phyloP scores from a whole-genome alignment of 2,888 invertebrate species.

The Nematopogon swammerdamellus region DNA sequence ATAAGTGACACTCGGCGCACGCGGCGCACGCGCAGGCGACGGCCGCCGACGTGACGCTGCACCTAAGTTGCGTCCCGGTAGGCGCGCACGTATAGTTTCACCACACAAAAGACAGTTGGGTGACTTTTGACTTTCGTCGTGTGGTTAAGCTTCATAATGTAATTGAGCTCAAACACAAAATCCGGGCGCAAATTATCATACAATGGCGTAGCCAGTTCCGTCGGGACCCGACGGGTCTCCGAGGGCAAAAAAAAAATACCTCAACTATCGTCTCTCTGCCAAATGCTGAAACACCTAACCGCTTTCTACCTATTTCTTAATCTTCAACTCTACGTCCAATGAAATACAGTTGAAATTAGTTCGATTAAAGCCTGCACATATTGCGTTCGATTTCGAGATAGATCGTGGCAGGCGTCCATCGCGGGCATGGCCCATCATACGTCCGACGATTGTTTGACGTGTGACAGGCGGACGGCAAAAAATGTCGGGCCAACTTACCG shows the following conservation, averaged over 20 bases:
- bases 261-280: slow-evolving; percentile 13
- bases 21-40: too few relatives aligned
- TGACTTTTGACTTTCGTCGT: slow-evolving; percentile 51
- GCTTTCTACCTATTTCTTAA: too few relatives aligned
- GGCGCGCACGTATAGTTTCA: slow-evolving; percentile 12
- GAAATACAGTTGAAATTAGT: not conserved
- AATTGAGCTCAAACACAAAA: slow-evolving; percentile 55
- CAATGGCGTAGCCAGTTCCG: slow-evolving; percentile 52
- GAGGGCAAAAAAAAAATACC: slow-evolving; percentile 47
- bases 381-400: not conserved
- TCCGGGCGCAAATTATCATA: slow-evolving; percentile 53
- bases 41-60: too few relatives aligned
- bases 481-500: slow-evolving; percentile 23
- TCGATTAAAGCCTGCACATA: too few relatives aligned
- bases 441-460: slow-evolving; percentile 47
- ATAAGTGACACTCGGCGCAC: too few relatives aligned
- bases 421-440: slow-evolving; percentile 46
- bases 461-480: slow-evolving; percentile 44
- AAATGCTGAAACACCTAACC: too few relatives aligned
- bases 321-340: not conserved
- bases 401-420: slow-evolving; percentile 43
- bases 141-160: slow-evolving; percentile 53
- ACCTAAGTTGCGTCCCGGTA: too few relatives aligned
- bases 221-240: slow-evolving; percentile 46
- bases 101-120: slow-evolving; percentile 34